Base-by-base conservation (phyloP, 1,140 invertebrate species). In the Pomphorhynchus laevis region DNA sequence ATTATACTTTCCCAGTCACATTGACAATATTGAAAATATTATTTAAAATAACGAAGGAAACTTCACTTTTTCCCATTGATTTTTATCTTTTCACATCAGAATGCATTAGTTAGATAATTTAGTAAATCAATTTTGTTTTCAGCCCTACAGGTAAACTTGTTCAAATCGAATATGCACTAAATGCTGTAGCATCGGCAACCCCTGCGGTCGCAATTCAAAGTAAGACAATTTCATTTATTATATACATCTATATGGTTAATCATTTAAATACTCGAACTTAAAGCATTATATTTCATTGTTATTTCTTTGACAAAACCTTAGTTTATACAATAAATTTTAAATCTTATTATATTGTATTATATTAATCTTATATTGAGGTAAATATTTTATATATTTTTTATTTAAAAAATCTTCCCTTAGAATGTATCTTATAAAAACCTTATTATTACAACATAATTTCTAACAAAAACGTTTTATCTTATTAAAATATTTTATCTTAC, bases 81-180 rank as follows among this genome's bases (percentile, higher is more conserved):
- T 12, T 29, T 12, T 29, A 29, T 29, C 5, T 29, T 2, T 29
- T 29, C 11, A 3, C 25, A 29, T 29, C 11, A 14, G 14, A 29
- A 12, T 2, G 14, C 14, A 14, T 29, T 14, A 29, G 25, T 12
- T 12, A 9, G 25, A 29, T 29, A 29, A 3, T 9, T 9, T 3
- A 12, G 25, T 32, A 40, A 27, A 37, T 43, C 27, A 34, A 36
- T 46, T 40, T 49, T 43, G 43, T 48, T 66, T 67, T 35, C 55
- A 93, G 86, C 56, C 89, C 89, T 9, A 93, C 84, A 18, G 89
- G 89, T 46, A 98, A 98, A 62, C 65, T 98, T 43, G 86, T 95
- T 20, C 89, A 98, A 63, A 89, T 98, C 53, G 89, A 98, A 65
- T 98, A 98, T 76, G 89, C 89, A 1, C 65, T 98, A 56, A 79